phyloP scores from a whole-genome alignment of 2,888 invertebrate genomes.

The Lamellibrachia satsuma region DNA sequence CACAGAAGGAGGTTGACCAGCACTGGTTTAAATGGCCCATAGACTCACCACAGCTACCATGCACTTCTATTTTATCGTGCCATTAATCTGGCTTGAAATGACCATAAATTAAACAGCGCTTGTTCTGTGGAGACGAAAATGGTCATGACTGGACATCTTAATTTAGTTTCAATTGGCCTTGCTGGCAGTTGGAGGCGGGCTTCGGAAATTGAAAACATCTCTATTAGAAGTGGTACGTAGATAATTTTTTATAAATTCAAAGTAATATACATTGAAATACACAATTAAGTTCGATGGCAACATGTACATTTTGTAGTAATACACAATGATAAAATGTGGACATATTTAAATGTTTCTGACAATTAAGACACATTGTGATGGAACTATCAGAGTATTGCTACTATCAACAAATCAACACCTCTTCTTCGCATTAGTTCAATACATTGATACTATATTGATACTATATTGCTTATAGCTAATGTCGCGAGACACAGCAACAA shows the following conservation, averaged over 20 bases:
- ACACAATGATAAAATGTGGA: too few relatives aligned
- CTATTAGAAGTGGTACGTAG: neutral
- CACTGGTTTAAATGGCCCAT: constrained; percentile 10
- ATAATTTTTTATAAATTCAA: neutral
- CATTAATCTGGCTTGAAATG: neutral
- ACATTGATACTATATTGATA: too few relatives aligned
- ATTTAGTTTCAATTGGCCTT: neutral
- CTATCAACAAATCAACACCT: too few relatives aligned
- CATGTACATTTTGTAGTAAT: too few relatives aligned
- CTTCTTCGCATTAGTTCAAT: too few relatives aligned
- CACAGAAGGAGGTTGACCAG: neutral
- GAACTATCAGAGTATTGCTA: too few relatives aligned
- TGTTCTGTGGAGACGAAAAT: neutral
- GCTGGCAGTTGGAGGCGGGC: neutral
- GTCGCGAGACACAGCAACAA: neutral
- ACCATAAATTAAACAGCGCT: neutral
- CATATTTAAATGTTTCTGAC: too few relatives aligned
- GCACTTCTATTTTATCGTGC: constrained; percentile 9
- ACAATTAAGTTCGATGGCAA: neutral
- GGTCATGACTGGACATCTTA: neutral
- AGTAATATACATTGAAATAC: neutral
- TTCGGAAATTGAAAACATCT: neutral
- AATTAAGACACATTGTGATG: too few relatives aligned
- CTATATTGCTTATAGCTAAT: too few relatives aligned
- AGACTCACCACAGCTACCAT: neutral